Conservation (phyloP, 2,113 vertebrate species). For the Bettongia penicillata region DNA sequence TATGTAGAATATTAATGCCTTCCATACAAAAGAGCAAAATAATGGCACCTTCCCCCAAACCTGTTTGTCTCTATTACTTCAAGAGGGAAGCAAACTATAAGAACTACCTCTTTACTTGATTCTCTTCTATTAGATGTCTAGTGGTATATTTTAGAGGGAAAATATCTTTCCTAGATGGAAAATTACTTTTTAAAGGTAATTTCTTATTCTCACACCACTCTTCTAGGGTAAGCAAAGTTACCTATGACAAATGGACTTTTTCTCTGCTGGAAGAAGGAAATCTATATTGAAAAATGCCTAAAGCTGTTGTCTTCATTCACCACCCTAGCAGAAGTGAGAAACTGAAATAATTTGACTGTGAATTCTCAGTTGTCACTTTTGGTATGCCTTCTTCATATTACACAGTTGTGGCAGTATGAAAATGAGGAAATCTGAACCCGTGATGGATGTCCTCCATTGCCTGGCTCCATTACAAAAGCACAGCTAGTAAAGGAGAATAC, state of each 20-base stretch:
- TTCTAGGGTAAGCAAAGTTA: not conserved
- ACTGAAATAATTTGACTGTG: not conserved
- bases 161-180: not conserved
- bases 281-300: constrained; percentile 16
- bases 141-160: constrained; percentile 8
- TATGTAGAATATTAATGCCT: not conserved
- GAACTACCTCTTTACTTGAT: not conserved
- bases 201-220: not conserved
- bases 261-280: not conserved
- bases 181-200: not conserved
- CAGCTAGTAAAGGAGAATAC: constrained; percentile 4
- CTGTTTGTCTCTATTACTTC: not conserved
- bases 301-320: not conserved
- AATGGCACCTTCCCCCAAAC: not conserved
- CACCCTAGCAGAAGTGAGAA: not conserved
- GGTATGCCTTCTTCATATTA: not conserved
- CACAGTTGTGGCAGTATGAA: not conserved
- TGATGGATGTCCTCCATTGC: constrained; percentile 8
- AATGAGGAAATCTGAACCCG: constrained; percentile 19
- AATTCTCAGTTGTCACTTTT: constrained; percentile 19
- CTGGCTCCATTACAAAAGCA: not conserved
- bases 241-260: not conserved
- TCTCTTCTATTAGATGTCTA: not conserved
- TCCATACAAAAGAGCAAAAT: not conserved
- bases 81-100: not conserved